Evolutionary conservation across 2,113 vertebrate species (phyloP).

Genomic region (Nesogale talazaci): DNA sequence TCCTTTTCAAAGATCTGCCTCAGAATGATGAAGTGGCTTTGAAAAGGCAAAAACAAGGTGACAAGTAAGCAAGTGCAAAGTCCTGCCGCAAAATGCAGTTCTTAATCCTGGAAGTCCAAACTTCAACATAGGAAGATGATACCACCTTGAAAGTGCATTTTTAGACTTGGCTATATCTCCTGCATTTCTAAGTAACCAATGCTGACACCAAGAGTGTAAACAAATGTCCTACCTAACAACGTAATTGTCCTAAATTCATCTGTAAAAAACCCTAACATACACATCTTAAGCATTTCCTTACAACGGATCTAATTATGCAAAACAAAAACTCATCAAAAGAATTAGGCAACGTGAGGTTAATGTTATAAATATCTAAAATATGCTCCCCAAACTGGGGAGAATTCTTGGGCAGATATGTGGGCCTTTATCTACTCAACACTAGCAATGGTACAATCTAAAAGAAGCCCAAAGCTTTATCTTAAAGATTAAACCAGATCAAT

Average conservation of each 20-base stretch:
- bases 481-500: background rate
- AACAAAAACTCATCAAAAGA: slow-evolving; percentile 46
- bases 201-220: slow-evolving; percentile 13
- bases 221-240: background rate
- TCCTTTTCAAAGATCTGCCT: slow-evolving; percentile 31
- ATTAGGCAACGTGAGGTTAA: slow-evolving; percentile 21
- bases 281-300: background rate
- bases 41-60: slow-evolving; percentile 20
- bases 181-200: slow-evolving; percentile 46
- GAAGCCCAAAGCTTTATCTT: slow-evolving; percentile 17
- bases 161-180: background rate
- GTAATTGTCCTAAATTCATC: background rate
- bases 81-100: slow-evolving; percentile 43
- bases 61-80: slow-evolving; percentile 6
- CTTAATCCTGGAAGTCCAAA: slow-evolving; percentile 37
- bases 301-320: background rate
- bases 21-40: background rate
- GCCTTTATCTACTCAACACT: slow-evolving; percentile 4
- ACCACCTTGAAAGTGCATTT: background rate
- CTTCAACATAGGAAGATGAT: slow-evolving; percentile 19
- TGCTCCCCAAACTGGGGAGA: background rate
- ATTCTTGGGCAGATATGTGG: slow-evolving; percentile 17
- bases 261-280: slow-evolving; percentile 22
- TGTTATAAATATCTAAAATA: slow-evolving; percentile 22
- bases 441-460: background rate